Conservation (phyloP, 1,140 invertebrate genomes). For the Eumaeus atala region DNA sequence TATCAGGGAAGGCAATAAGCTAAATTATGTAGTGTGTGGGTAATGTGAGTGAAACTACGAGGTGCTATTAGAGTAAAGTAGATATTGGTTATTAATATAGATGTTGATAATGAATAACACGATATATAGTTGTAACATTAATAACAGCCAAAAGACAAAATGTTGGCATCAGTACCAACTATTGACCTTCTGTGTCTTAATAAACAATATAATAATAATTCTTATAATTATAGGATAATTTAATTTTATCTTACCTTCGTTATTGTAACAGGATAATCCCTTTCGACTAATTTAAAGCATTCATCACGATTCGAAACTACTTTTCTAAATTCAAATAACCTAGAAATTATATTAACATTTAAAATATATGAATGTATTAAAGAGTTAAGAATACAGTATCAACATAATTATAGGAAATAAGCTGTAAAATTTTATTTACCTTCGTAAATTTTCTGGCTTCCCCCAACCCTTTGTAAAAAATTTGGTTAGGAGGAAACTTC, state of each 20-base stretch:
- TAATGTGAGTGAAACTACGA: too few relatives aligned
- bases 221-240: too few relatives aligned
- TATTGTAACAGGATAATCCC: conserved; percentile 91
- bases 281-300: conserved; percentile 87
- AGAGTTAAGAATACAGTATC: background rate
- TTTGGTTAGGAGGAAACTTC: conserved; percentile 91
- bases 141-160: too few relatives aligned
- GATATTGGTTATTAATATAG: too few relatives aligned
- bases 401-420: background rate
- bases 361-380: background rate
- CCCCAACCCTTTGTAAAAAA: conserved; percentile 99
- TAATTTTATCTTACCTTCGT: conserved; percentile 80
- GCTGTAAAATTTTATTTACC: conserved; percentile 74
- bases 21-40: too few relatives aligned
- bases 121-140: too few relatives aligned
- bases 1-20: too few relatives aligned
- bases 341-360: conserved; percentile 53
- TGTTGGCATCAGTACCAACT: too few relatives aligned
- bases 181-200: too few relatives aligned
- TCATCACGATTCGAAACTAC: conserved; percentile 87
- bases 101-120: too few relatives aligned
- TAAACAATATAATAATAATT: too few relatives aligned
- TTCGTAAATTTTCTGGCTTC: conserved; percentile 90
- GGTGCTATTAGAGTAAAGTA: too few relatives aligned
- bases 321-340: conserved; percentile 93